These are phyloP conservation scores for Mus musculus DNA, from an alignment of 2,113 vertebrate genomes.

Conservation along the genomic window DNA sequence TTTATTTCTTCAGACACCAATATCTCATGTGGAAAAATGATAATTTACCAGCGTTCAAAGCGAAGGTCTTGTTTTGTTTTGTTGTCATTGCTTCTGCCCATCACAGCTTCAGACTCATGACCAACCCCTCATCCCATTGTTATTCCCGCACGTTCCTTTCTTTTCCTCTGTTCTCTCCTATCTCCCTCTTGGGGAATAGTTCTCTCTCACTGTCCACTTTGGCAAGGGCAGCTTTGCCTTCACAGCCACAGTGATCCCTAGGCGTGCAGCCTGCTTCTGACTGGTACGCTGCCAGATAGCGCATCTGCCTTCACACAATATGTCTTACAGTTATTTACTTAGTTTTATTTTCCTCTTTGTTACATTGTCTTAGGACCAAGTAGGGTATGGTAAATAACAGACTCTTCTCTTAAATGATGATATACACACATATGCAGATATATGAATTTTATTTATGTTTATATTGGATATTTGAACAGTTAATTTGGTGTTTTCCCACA, in stretches of 20 bases:
- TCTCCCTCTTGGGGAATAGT: not conserved
- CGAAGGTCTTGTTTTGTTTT: not conserved
- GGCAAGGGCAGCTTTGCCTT: not conserved
- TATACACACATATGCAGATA: not conserved
- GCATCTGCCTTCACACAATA: not conserved
- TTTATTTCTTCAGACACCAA: not conserved
- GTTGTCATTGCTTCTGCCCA: too few relatives aligned
- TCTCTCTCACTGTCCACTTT: not conserved
- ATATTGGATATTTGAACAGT: not conserved
- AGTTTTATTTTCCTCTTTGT: conserved; percentile 1
- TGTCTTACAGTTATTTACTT: not conserved
- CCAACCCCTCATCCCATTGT: not conserved
- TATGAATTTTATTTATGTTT: not conserved
- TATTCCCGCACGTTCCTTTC: not conserved
- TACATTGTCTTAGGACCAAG: not conserved
- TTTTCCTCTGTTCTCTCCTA: not conserved
- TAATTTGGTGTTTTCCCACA: conserved; percentile 3
- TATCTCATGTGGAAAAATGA: not conserved
- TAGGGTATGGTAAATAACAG: not conserved
- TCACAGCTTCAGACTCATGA: not conserved
- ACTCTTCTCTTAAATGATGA: not conserved
- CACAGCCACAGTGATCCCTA: not conserved
- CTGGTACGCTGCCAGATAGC: not conserved
- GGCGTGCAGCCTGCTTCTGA: not conserved
- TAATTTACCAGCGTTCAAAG: not conserved